Evolutionary conservation across 1,140 invertebrate species (phyloP).

Genomic region (Eriocheir sinensis): DNA sequence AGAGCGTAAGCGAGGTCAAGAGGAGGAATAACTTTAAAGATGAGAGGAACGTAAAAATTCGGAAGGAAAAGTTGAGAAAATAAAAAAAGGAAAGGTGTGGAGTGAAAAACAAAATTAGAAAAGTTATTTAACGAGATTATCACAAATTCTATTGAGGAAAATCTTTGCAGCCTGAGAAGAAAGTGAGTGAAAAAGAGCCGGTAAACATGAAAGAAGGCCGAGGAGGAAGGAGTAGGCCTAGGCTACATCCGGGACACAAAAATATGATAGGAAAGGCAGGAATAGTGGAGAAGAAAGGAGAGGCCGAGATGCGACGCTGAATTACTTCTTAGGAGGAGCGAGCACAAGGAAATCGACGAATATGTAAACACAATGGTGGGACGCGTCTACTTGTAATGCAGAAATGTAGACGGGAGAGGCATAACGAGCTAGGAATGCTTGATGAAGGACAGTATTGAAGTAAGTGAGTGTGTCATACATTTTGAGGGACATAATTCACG

Average conservation of each 20-base stretch:
- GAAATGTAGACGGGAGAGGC: no score
- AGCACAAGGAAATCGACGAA: not conserved
- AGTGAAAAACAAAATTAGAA: not conserved
- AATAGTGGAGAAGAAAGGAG: no score
- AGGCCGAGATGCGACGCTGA: not conserved
- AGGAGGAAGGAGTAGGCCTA: no score
- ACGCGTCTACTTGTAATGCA: no score
- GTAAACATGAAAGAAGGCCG: not conserved
- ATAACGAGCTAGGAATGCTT: no score
- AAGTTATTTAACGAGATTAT: not conserved
- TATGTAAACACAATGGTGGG: not conserved
- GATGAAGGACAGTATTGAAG: no score
- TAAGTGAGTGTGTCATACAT: no score
- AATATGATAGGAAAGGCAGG: not conserved
- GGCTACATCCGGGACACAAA: not conserved
- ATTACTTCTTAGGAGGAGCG: not conserved
- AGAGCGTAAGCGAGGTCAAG: not conserved
- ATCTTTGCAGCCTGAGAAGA: not conserved
- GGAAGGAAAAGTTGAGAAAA: not conserved
- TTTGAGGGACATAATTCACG: not conserved
- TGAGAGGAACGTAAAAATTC: not conserved
- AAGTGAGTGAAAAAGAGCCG: not conserved
- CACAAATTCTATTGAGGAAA: no score
- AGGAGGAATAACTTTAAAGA: not conserved
- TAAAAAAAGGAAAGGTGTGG: not conserved